Conservation (phyloP, 2,888 invertebrate genomes). For the Aricia artaxerxes region DNA sequence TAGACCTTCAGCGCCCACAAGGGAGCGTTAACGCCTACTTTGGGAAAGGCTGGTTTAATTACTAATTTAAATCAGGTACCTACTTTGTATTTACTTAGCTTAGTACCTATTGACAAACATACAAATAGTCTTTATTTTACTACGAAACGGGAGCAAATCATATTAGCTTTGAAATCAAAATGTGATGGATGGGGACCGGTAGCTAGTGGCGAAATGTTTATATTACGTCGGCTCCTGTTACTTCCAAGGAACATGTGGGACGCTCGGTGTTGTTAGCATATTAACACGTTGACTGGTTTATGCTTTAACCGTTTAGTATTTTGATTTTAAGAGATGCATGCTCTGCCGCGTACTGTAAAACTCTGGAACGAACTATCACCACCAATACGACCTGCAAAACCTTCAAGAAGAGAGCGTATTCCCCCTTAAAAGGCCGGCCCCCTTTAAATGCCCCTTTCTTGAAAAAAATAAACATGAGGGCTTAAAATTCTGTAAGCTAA, state of each 20-base stretch:
- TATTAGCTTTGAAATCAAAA: slow-evolving; percentile 6
- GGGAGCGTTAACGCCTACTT: too few relatives aligned
- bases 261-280: slow-evolving; percentile 34
- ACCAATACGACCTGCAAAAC: too few relatives aligned
- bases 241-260: slow-evolving; percentile 44
- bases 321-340: background rate
- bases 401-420: too few relatives aligned
- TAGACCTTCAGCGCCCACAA: too few relatives aligned
- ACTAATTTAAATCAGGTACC: background rate
- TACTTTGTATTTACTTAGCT: background rate
- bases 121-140: background rate
- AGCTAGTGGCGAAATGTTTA: slow-evolving; percentile 57
- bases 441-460: too few relatives aligned
- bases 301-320: background rate
- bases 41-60: too few relatives aligned
- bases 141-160: background rate
- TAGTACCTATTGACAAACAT: background rate
- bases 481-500: background rate
- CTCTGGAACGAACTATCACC: too few relatives aligned
- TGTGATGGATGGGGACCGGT: slow-evolving; percentile 59
- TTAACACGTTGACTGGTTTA: background rate
- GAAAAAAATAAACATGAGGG: background rate
- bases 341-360: too few relatives aligned
- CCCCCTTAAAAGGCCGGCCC: too few relatives aligned
- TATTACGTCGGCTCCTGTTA: slow-evolving; percentile 62